phyloP scores from a whole-genome alignment of 2,888 invertebrate species.

The Tortrix viridana region DNA sequence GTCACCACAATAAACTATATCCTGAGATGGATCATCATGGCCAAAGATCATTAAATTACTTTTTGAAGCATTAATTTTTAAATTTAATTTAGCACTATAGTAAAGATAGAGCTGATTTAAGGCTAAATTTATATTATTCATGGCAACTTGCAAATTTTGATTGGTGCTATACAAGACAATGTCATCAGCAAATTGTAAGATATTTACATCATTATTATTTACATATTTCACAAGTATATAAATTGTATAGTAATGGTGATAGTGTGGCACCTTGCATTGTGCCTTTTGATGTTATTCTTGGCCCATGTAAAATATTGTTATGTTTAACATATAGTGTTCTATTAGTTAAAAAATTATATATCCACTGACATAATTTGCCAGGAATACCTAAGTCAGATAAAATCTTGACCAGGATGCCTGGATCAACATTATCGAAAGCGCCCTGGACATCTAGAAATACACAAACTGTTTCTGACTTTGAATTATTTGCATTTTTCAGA shows the following conservation, averaged over 20 bases:
- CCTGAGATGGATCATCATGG: neutral
- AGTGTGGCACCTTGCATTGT: constrained; percentile 32
- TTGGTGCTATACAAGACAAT: constrained; percentile 21
- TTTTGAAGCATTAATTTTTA: constrained; percentile 19
- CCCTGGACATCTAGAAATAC: constrained; percentile 2
- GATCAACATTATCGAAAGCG: constrained; percentile 5
- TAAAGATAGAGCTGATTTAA: no score
- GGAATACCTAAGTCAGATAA: neutral
- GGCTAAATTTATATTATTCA: neutral
- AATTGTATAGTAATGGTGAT: constrained; percentile 39
- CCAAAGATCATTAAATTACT: constrained; percentile 18
- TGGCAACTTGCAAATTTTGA: constrained; percentile 7
- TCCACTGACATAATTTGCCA: neutral
- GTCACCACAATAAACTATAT: neutral
- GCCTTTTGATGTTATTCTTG: neutral
- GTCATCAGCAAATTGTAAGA: constrained; percentile 36
- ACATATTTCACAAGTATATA: constrained; percentile 38
- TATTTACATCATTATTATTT: constrained; percentile 27
- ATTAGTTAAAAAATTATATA: constrained; percentile 1
- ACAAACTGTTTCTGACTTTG: constrained; percentile 3
- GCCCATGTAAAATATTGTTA: no score
- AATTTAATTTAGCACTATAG: neutral
- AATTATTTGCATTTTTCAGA: neutral
- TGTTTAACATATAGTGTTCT: constrained; percentile 6
- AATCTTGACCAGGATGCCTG: constrained; percentile 2